These are phyloP conservation scores for Tapirus terrestris DNA, from an alignment of 2,113 vertebrate genomes.

Conservation along the genomic window DNA sequence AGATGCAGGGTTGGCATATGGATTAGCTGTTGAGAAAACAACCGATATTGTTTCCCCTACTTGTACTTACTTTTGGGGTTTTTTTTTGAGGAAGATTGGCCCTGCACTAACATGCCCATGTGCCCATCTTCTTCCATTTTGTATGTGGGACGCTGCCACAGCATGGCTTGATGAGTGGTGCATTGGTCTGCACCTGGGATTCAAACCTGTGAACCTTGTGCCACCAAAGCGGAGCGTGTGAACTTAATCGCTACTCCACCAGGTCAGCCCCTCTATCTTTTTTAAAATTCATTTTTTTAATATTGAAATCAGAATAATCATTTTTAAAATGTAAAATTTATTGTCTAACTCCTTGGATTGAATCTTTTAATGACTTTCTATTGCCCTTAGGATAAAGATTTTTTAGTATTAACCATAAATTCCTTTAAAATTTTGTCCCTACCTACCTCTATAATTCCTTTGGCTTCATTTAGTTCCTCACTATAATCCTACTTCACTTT, in stretches of 20 bases:
- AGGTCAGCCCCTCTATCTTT: not conserved
- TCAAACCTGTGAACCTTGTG: too few relatives aligned
- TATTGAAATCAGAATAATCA: not conserved
- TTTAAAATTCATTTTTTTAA: not conserved
- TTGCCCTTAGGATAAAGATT: not conserved
- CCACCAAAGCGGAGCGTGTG: too few relatives aligned
- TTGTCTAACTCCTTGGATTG: not conserved
- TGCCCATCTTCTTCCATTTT: too few relatives aligned
- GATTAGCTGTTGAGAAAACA: not conserved
- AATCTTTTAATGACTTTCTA: not conserved
- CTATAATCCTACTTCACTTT: not conserved
- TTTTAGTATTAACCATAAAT: not conserved
- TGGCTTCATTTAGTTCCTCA: not conserved
- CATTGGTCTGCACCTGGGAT: too few relatives aligned
- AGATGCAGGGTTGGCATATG: not conserved
- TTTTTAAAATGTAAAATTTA: not conserved
- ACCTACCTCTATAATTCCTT: not conserved
- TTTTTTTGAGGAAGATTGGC: too few relatives aligned
- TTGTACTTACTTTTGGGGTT: not conserved
- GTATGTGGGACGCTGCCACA: too few relatives aligned
- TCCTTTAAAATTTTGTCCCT: not conserved
- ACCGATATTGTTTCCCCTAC: not conserved
- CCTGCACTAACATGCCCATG: too few relatives aligned
- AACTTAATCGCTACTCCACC: too few relatives aligned
- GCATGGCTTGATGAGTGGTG: too few relatives aligned